phyloP scores from a whole-genome alignment of 2,113 vertebrate species.

The Xyliphius kryptos region DNA sequence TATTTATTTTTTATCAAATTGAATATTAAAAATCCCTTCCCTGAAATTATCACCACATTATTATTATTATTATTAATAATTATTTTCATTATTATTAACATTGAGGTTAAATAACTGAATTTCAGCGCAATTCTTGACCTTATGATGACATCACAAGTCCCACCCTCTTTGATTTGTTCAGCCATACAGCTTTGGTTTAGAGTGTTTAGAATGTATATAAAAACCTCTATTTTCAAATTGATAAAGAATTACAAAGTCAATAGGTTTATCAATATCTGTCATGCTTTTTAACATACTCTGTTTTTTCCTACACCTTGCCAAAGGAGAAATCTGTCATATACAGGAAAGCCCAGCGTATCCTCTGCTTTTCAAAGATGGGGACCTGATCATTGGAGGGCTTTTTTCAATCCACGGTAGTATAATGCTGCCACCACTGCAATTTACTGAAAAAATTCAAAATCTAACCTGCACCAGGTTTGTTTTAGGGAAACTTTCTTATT shows the following conservation, averaged over 20 bases:
- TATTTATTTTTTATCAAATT: too few species aligned
- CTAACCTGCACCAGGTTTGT: slow-evolving; percentile 60
- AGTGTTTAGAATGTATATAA: slow-evolving; percentile 3
- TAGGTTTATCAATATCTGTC: neutral
- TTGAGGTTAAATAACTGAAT: neutral
- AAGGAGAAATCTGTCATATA: slow-evolving; percentile 47
- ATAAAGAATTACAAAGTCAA: neutral
- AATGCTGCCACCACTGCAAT: slow-evolving; percentile 45
- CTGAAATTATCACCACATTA: too few species aligned
- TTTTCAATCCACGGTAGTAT: slow-evolving; percentile 64
- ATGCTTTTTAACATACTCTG: slow-evolving; percentile 17
- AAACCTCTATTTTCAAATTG: neutral
- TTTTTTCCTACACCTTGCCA: slow-evolving; percentile 6
- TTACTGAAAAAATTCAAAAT: slow-evolving; percentile 50
- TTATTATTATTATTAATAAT: neutral
- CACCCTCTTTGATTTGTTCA: neutral
- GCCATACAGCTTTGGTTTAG: neutral
- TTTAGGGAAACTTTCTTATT: neutral
- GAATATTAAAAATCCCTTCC: too few species aligned
- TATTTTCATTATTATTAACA: neutral
- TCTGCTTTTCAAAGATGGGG: slow-evolving; percentile 55
- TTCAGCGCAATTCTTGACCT: neutral
- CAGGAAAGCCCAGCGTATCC: slow-evolving; percentile 54
- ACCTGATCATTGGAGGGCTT: slow-evolving; percentile 59
- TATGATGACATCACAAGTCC: slow-evolving; percentile 13